Evolutionary conservation across 2,113 vertebrate genomes (phyloP), one percentile per base, ranked within the genome.

Genomic region (Brevimyrus niger): DNA sequence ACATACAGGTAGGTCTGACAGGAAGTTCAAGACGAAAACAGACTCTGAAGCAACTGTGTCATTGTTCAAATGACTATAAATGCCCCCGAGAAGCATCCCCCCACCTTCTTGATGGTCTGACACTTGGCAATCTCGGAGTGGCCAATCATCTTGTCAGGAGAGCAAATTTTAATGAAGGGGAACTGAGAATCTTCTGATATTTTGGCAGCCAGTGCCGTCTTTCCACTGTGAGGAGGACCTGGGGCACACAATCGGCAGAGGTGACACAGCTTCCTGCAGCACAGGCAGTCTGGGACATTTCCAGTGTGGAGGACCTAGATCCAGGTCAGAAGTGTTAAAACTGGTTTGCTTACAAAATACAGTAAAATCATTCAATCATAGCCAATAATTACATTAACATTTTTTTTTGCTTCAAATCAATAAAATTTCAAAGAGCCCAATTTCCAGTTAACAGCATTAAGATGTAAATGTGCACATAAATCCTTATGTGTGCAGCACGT

Each of bases 141-240:
- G 73, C 98, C 98, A 0, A 99, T 99, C 98, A 99, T 99, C 94
- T 99, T 99, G 93, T 99, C 98, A 0, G 98, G 98, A 91, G 98
- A 99, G 91, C 98, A 99, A 94, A 99, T 98, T 95, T 99, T 99
- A 95, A 99, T 99, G 87, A 99, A 99, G n/a, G 98, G 98, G 91
- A 99, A 99, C 93, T 97, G 96, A 87, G 98, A 99, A 3, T 98
- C 97, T 93, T 99, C 98, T 0, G 98, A 95, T 91, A 99, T 99
- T 93, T 97, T 98, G 50, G 97, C 98, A 38, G 98, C 97, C 87
- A 99, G 90, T 0, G 98, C 98, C 0, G 98, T 99, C 92, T 99
- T 99, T 0, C 98, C 98, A 13, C 98, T 99, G 93, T 98, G 97
- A 3, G 98, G 97, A 23, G 98, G 97, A 8, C 98, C 98, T 99